Evolutionary conservation across 2,113 vertebrate genomes (phyloP), one percentile per base, ranked within the genome.

Genomic region (Hippocampus barbouri): DNA sequence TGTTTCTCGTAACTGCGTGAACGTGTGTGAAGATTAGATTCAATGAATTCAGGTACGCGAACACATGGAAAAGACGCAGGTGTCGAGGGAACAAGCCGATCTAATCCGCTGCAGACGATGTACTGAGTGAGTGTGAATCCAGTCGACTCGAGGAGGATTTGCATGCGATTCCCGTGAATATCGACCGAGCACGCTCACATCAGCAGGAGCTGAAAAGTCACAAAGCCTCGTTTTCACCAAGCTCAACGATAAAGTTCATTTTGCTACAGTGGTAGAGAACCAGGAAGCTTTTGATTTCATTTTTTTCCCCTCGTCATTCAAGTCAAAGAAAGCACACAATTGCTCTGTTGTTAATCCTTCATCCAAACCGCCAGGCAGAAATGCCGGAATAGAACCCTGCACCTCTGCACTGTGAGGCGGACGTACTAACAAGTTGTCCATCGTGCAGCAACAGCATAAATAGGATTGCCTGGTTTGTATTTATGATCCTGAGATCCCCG

Each of bases 1-100:
- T 73, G 80, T 70, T 75, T 72, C 75, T 78, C 72, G 68, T 66
- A 70, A 78, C 75, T 60, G 20, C 12, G 59, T 79, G 66, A 82
- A 83, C 76, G 77, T 75, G 75, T 76, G 80, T 73, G 76, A 65
- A 85, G 83, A 86, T 87, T 81, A 79, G 76, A 82, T 79, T 78
- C 84, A 80, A 53, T 62, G 69, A 70, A 73, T 79, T 70, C 76
- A 81, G 78, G 82, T 83, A 76, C 51, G 68, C 41, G 69, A 57
- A 73, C 63, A 1, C 20, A 27, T 20, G 51, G 59, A 41, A 9
- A 57, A 15, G 40, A 63, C 72, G 57, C 60, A 57, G 54, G 61
- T 72, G 73, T 70, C 84, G 72, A 45, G 77, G 79, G 72, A 76
- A 71, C 72, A 60, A n/a, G 72, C 12, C 79, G 84, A 89, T 89